A percentile compares a stretch with the other conserved stretches of the same genome.
phyloP scores from a whole-genome alignment of 1,140 invertebrate species.

The Lineus longissimus region DNA sequence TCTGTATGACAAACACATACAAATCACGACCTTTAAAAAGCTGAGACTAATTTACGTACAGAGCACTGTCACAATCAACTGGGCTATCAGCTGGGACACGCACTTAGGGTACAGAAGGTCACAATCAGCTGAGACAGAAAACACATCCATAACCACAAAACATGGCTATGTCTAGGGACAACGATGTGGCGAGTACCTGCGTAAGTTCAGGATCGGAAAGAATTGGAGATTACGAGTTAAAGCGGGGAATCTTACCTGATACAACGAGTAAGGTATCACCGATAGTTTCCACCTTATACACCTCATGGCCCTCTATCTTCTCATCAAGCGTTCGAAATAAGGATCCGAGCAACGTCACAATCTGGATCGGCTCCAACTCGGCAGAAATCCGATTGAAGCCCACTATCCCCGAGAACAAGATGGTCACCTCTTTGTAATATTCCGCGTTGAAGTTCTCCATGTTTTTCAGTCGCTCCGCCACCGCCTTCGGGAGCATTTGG shows the following conservation, averaged over 20 bases:
- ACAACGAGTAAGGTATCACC: not conserved
- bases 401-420: conserved; percentile 1
- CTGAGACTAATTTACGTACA: too few species aligned
- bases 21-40: too few species aligned
- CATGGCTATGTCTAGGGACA: too few species aligned
- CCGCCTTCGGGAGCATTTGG: conserved; percentile 66
- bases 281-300: conserved; percentile 12
- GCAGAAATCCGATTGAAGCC: not conserved
- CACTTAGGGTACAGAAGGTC: too few species aligned
- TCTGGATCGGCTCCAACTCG: conserved; percentile 55
- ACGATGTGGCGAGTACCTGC: too few species aligned
- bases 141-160: too few species aligned
- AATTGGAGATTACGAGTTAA: too few species aligned
- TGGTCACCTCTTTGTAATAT: conserved; percentile 5
- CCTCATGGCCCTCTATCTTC: conserved; percentile 13
- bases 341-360: conserved; percentile 41
- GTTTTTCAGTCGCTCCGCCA: conserved; percentile 54
- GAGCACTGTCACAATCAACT: too few species aligned
- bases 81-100: too few species aligned
- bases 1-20: too few species aligned
- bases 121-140: too few species aligned
- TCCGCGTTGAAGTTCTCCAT: not conserved
- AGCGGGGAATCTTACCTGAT: not conserved
- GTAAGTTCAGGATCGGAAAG: too few species aligned
- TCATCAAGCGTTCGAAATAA: conserved; percentile 12